Base-by-base conservation (phyloP, 2,113 vertebrate species). In the Athene noctua region DNA sequence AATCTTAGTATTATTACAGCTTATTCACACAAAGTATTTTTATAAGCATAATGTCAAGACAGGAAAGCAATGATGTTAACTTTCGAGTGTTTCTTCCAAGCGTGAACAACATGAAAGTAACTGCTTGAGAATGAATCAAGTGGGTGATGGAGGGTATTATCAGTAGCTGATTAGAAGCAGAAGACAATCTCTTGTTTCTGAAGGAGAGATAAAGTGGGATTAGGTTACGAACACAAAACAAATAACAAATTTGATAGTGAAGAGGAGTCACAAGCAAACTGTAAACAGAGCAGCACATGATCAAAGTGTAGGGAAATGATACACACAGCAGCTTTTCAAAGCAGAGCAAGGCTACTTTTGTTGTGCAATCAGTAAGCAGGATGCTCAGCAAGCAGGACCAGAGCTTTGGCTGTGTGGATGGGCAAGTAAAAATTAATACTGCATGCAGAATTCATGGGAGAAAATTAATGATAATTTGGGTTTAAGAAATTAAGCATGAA, bases 171-270 rank as follows among this genome's bases (percentile, higher is more conserved):
- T 94, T 94, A 96, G 62, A 96, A 90, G 66, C 36, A 85, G 65
- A 19, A 96, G 87, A 88, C 71, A 94, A 83, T 88, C 85, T 90
- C 74, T 88, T 85, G 40, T 77, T 95, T 95, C 71, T 93, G 74
- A 95, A 94, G 46, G 67, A 96, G 54, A 82, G 74, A 95, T 90
- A 73, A 97, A 93, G 78, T 77, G 34, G 58, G 78, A 93, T 96
- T 96, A 97, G 38, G 55, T 86, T 95, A 90, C 61, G 62, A 92
- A 80, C 63, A 70, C 54, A 91, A 90, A 94, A 68, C 20, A 95
- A 88, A 74, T 80, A 94, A 68, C 27, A 79, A 93, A 93, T 93
- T 91, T 70, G 15, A 80, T 49, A 85, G 54, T 55, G 66, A 94
- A 71, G 42, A 81, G 70, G 57, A 93, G 58, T 77, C 87, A 88